Evolutionary conservation across 2,113 vertebrate genomes (phyloP).

Genomic region (Tachuris rubrigastra): DNA sequence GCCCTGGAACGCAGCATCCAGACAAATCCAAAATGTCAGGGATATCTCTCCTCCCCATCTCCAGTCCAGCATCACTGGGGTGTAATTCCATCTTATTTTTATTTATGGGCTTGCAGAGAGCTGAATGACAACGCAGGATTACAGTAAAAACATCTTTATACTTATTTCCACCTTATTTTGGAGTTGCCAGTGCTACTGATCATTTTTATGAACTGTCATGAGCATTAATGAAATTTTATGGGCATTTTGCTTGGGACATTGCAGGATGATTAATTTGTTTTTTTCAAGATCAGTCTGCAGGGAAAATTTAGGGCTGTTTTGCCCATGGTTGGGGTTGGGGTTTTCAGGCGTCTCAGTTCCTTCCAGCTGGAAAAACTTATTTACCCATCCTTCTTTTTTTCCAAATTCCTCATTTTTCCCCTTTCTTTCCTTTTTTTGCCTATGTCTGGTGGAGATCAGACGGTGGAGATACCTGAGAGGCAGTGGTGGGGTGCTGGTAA

Average conservation of each 20-base stretch:
- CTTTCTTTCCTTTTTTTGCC: background rate
- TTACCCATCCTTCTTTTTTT: background rate
- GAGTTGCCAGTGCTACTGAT: conserved; percentile 49
- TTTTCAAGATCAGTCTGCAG: background rate
- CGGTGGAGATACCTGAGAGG: background rate
- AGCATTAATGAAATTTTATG: conserved; percentile 54
- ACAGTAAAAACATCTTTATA: conserved; percentile 54
- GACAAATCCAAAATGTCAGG: background rate
- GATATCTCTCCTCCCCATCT: background rate
- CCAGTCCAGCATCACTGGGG: background rate
- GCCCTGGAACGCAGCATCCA: background rate
- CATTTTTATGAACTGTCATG: conserved; percentile 58
- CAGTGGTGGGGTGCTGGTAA: background rate
- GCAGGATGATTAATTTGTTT: background rate
- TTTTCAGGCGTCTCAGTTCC: background rate
- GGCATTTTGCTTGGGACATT: conserved; percentile 40
- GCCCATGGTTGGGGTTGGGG: background rate
- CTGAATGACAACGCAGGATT: conserved; percentile 10
- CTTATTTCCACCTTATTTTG: conserved; percentile 58
- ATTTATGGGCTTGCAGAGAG: conserved; percentile 1
- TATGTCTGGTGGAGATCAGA: background rate
- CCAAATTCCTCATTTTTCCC: background rate
- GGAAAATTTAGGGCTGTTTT: background rate
- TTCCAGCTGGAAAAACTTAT: background rate
- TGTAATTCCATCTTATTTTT: background rate